Conservation (phyloP, 2,888 invertebrate species). For the Neocrepidodera transversa region DNA sequence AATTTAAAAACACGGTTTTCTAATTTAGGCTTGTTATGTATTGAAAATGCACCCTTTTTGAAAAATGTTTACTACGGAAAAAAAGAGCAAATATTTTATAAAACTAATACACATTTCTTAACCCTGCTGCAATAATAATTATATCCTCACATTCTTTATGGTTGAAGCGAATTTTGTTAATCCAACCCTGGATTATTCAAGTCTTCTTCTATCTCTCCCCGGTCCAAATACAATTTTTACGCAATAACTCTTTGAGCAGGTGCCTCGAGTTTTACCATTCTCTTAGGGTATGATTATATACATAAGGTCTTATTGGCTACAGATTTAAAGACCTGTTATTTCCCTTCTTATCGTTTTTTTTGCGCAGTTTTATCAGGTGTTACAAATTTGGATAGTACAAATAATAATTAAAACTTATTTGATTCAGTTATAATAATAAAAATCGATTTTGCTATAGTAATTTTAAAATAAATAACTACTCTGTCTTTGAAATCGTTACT, state of each 20-base stretch:
- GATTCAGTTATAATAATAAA: too few relatives aligned
- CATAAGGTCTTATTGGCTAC: conserved; percentile 38
- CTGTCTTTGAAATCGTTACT: too few relatives aligned
- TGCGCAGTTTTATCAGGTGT: conserved; percentile 40
- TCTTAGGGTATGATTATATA: conserved; percentile 36
- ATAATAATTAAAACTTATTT: too few relatives aligned
- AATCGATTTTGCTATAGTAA: too few relatives aligned
- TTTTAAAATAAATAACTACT: too few relatives aligned
- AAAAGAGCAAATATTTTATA: too few relatives aligned
- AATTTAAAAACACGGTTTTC: background rate
- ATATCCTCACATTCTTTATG: too few relatives aligned
- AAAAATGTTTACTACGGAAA: background rate
- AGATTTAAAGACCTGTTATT: conserved; percentile 42
- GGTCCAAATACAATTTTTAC: conserved; percentile 26
- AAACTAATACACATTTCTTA: too few relatives aligned
- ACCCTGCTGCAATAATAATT: too few relatives aligned
- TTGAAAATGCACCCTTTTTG: background rate
- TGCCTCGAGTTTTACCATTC: conserved; percentile 30
- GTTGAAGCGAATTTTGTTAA: background rate
- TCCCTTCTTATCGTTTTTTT: conserved; percentile 47
- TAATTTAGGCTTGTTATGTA: background rate
- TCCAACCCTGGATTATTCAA: conserved; percentile 9
- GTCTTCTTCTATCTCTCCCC: conserved; percentile 6
- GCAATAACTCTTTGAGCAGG: conserved; percentile 40
- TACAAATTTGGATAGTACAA: too few relatives aligned